Conservation (phyloP, 92 coral and sea anemone species). For the Heliopora coerulea region DNA sequence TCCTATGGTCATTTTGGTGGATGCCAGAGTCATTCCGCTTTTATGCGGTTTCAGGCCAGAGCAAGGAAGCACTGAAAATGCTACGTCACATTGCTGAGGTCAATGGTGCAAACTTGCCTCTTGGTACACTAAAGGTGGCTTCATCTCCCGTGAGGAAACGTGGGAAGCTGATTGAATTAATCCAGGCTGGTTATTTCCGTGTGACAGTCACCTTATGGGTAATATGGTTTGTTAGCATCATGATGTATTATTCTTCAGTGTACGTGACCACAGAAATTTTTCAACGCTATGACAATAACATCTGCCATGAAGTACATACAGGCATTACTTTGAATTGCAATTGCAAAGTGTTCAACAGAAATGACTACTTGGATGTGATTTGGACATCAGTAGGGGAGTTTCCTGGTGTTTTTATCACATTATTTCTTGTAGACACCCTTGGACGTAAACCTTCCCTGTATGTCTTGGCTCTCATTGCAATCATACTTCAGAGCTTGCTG, state of each 20-base stretch:
- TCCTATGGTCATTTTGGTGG: conserved; percentile 52
- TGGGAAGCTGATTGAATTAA: conserved; percentile 69
- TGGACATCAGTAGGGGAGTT: conserved; percentile 96
- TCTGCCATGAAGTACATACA: conserved; percentile 47
- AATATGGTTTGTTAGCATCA: conserved; percentile 66
- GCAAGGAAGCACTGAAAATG: conserved; percentile 58
- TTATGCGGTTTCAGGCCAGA: conserved; percentile 69
- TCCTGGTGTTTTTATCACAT: conserved; percentile 58
- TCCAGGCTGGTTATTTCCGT: conserved; percentile 61
- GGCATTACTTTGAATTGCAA: conserved; percentile 81
- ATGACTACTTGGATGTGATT: conserved; percentile 85
- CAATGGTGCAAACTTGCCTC: conserved; percentile 66
- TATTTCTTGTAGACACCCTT: conserved; percentile 25
- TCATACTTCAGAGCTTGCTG: conserved; percentile 12
- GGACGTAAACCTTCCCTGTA: conserved; percentile 40
- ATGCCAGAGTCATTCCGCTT: conserved; percentile 79
- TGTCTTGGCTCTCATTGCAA: conserved; percentile 22
- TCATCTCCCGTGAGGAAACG: conserved; percentile 58
- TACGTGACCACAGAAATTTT: conserved; percentile 68
- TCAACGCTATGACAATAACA: conserved; percentile 40
- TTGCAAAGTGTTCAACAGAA: conserved; percentile 73
- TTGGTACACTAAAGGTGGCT: conserved; percentile 68
- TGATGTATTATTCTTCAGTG: conserved; percentile 71
- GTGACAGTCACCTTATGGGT: conserved; percentile 81
- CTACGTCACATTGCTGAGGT: conserved; percentile 55